Conservation (phyloP, 2,888 invertebrate species). For the Caenorhabditis japonica region DNA sequence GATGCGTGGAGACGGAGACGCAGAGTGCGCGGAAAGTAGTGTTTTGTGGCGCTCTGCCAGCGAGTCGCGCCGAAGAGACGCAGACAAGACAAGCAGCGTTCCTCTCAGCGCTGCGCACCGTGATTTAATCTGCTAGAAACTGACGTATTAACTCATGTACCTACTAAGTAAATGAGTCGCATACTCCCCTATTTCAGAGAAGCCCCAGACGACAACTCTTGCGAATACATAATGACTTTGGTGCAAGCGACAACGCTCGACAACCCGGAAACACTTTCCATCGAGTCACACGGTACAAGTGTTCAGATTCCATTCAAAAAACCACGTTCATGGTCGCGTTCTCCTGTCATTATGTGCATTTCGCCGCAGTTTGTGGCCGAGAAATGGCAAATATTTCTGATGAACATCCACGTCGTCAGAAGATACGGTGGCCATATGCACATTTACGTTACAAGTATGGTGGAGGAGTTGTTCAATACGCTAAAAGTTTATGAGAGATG, state of each 20-base stretch:
- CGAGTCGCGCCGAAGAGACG: too few species aligned
- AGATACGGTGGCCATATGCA: constrained; percentile 59
- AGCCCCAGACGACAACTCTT: constrained; percentile 20
- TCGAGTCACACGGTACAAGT: constrained; percentile 21
- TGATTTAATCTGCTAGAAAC: too few species aligned
- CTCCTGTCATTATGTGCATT: constrained; percentile 57
- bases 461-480: constrained; percentile 47
- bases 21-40: too few species aligned
- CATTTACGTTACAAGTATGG: constrained; percentile 56
- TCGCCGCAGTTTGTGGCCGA: constrained; percentile 60
- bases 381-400: constrained; percentile 59
- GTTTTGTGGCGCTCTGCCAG: too few species aligned
- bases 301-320: constrained; percentile 51
- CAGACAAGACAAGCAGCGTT: too few species aligned
- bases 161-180: too few species aligned
- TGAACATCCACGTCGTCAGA: constrained; percentile 55
- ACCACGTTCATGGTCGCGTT: constrained; percentile 23
- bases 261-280: constrained; percentile 28
- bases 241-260: constrained; percentile 25
- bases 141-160: too few species aligned
- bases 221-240: constrained; percentile 40
- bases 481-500: constrained; percentile 52
- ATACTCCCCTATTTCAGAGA: too few species aligned
- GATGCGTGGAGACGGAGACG: too few species aligned
- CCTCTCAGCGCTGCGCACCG: too few species aligned